Base-by-base conservation (phyloP, 2,113 vertebrate genomes). In the Dicerorhinus sumatrensis region DNA sequence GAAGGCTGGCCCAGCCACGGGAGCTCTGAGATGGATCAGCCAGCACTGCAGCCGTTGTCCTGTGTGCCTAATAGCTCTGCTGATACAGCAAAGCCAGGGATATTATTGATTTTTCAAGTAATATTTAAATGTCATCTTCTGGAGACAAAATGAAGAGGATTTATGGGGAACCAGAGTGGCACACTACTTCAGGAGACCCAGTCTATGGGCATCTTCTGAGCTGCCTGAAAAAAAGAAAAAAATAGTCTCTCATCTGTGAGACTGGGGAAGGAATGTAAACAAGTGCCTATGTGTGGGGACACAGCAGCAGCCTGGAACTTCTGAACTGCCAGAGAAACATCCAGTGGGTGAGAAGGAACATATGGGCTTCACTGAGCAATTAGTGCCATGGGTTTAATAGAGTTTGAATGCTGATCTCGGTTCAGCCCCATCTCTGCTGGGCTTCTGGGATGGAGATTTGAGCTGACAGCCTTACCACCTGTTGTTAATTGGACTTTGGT, bases 381-480 rank as follows among this genome's bases (percentile, higher is more conserved):
- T 42, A 77, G 95, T 73, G 83, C 84, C 20, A 8, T 9, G 8
- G 96, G 72, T 72, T 82, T 87, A 39, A 70, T 80, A 11, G 89
- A 63, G 79, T 69, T 67, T 67, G 91, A 88, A 36, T 18, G 8
- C 86, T 77, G 86, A 63, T 96, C 91, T 63, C 31, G 60, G 12
- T 18, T 65, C 85, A 48, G 82, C 85, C 83, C 76, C 73, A 5
- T 65, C 88, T 86, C 94, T 18, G 54, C 96, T 58, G 14, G 1
- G 51, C 91, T 72, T 82, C 51, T n/a, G 18, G 92, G 92, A 94
- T 1, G 36, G 31, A 93, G 76, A 96, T 97, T 75, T 91, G 95
- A 96, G 62, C 89, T 96, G 97, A 94, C 96, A 96, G 95, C 67
- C 92, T 82, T 60, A 54, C 89, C 56, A 3, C 46, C 21, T 97